Base-by-base conservation (phyloP, 2,797 vertebrate species). In the Neosalanx taihuensis region DNA sequence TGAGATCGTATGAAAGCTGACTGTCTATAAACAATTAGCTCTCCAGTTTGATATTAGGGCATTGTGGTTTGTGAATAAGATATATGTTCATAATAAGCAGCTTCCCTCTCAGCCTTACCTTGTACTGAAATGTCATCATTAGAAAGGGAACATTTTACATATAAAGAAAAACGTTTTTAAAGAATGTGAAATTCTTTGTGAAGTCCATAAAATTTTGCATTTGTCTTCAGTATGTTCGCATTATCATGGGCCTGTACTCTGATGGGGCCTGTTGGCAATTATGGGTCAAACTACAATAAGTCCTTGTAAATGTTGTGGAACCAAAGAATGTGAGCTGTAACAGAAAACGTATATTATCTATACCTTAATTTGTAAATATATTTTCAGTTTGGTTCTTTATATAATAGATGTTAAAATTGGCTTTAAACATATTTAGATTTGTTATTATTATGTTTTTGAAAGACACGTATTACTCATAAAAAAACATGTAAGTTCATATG, bases 51-150 rank as follows among this genome's bases (percentile, higher is more conserved):
- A 46, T 46, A 59, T 15, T 20, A 41, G 9, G 4, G 10, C 17
- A 26, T 20, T 26, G 68, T 46, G 57, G 31, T 37, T 35, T 59
- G 67, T 35, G 20, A 41, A 70, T 56, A 56, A n/a, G 15, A 56
- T 62, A 62, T 33, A 29, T 62, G 60, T 31, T 33, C 26, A 33
- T 31, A 62, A 62, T 62, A 31, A 62, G 13, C 58, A 60, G 20
- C 23, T 4, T 60, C 26, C 26, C 10, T 33, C 30, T 18, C 29
- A 33, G 60, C 30, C 18, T 0, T 30, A 31, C 30, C 31, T 29
- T 62, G 23, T 15, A 31, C 15, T 17, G 29, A 3, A 30, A 17
- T 62, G 1, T 17, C 4, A 33, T 33, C 17, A 31, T 62, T 33
- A 33, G 3, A 17, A 59, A 61, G 17, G 5, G 9, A 31, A 15